phyloP scores from a whole-genome alignment of 2,888 invertebrate species.

The Branchellion lobata region DNA sequence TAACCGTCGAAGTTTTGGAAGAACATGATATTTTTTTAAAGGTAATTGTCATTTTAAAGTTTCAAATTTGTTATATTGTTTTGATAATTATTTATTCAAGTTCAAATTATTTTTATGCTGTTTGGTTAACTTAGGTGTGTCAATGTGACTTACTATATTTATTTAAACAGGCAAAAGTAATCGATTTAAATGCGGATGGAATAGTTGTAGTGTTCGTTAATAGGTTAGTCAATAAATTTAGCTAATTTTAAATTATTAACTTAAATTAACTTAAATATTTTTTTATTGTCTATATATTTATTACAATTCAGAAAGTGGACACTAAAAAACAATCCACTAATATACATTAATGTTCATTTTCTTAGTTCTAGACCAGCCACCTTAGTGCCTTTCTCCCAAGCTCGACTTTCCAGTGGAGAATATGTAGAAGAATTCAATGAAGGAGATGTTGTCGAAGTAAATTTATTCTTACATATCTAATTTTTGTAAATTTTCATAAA shows the following conservation, averaged over 20 bases:
- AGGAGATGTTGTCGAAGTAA: constrained; percentile 82
- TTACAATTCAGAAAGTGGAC: too few relatives aligned
- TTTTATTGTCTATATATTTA: too few relatives aligned
- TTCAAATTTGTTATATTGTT: not conserved
- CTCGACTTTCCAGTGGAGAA: constrained; percentile 79
- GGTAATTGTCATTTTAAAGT: constrained; percentile 37
- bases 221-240: constrained; percentile 38
- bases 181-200: constrained; percentile 31
- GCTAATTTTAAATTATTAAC: too few relatives aligned
- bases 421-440: constrained; percentile 79
- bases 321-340: too few relatives aligned
- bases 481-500: not conserved
- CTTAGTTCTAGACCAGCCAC: constrained; percentile 92
- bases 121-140: not conserved
- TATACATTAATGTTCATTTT: too few relatives aligned
- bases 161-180: constrained; percentile 36
- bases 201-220: constrained; percentile 36
- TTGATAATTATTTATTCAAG: not conserved
- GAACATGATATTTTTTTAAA: constrained; percentile 42
- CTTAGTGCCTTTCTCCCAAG: constrained; percentile 85
- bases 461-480: constrained; percentile 22
- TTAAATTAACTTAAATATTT: too few relatives aligned
- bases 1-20: constrained; percentile 44
- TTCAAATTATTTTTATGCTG: not conserved
- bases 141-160: constrained; percentile 15